Conservation (phyloP, 2,113 vertebrate species). For the Saimiri boliviensis region DNA sequence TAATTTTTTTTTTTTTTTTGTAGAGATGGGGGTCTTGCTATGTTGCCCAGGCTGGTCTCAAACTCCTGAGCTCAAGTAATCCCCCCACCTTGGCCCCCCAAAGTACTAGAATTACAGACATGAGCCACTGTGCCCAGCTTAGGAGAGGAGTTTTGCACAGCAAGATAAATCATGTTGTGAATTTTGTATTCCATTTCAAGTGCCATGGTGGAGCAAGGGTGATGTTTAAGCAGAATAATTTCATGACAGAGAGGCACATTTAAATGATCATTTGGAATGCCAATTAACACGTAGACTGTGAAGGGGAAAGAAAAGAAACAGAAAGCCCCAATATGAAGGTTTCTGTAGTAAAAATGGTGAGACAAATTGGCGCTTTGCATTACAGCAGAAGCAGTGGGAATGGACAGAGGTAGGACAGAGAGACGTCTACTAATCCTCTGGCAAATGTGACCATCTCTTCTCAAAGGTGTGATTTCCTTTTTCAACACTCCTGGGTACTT, state of each 20-base stretch:
- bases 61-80: too few species aligned
- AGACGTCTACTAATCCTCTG: rapidly evolving
- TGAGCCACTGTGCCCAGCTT: too few species aligned
- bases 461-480: not conserved
- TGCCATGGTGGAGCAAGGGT: too few species aligned
- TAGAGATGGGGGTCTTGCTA: too few species aligned
- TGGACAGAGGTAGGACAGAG: not conserved
- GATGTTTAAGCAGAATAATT: not conserved
- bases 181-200: not conserved
- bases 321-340: not conserved
- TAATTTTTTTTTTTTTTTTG: too few species aligned
- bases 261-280: not conserved
- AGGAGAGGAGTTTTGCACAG: not conserved
- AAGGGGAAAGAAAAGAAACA: not conserved
- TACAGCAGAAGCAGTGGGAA: too few species aligned
- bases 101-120: too few species aligned
- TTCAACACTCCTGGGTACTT: not conserved
- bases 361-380: too few species aligned
- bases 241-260: not conserved
- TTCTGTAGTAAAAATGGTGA: not conserved
- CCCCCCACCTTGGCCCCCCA: too few species aligned
- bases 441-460: not conserved
- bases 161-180: not conserved
- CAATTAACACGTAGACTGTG: not conserved
- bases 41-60: too few species aligned